Evolutionary conservation across 2,113 vertebrate species (phyloP).

Genomic region (Podilymbus podiceps): DNA sequence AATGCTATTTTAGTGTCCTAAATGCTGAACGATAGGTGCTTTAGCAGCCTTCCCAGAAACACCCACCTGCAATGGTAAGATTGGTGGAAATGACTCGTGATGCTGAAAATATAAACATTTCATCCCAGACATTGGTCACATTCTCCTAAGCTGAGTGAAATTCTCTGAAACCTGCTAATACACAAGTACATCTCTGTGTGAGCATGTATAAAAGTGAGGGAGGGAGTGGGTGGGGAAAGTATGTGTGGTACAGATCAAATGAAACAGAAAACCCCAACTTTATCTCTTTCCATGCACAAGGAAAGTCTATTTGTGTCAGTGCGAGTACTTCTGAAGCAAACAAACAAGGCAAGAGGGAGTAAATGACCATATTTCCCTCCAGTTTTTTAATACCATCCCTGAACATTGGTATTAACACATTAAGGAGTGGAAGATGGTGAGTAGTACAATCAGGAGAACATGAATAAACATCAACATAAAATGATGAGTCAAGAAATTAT

Average conservation of each 20-base stretch:
- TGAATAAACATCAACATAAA: constrained; percentile 19
- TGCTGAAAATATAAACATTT: constrained; percentile 49
- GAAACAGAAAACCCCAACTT: constrained; percentile 52
- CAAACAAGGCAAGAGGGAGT: neutral
- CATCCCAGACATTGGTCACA: constrained; percentile 33
- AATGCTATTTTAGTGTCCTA: neutral
- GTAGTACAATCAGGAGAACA: neutral
- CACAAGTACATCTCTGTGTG: neutral
- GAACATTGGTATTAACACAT: neutral
- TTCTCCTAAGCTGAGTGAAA: constrained; percentile 43
- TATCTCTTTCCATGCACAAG: neutral
- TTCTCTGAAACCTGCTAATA: constrained; percentile 47
- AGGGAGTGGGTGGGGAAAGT: constrained; percentile 61
- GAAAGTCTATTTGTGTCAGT: constrained; percentile 34
- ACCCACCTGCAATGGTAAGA: constrained; percentile 34
- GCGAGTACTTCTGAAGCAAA: constrained; percentile 15
- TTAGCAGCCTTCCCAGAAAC: constrained; percentile 48
- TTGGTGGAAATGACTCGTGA: constrained; percentile 25
- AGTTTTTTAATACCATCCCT: neutral
- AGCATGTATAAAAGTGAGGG: neutral
- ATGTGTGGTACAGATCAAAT: constrained; percentile 41
- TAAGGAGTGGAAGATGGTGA: neutral
- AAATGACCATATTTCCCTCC: neutral
- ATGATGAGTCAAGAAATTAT: neutral
- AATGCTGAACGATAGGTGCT: neutral